Evolutionary conservation across 2,113 vertebrate species (phyloP).

Genomic region (Apaloderma vittatum): DNA sequence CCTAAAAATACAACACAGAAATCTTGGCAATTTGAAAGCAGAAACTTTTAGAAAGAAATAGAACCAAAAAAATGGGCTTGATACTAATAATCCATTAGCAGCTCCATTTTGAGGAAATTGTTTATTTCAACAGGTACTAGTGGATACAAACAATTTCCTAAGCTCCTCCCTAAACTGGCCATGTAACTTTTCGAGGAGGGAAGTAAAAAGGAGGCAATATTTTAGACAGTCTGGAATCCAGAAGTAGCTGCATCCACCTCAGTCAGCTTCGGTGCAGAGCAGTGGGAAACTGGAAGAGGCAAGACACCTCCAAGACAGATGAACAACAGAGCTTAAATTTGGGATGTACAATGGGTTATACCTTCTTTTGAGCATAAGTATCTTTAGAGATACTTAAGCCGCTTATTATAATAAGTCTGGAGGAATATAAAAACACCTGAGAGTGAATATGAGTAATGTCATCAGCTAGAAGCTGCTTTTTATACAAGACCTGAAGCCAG

Average conservation of each 20-base stretch:
- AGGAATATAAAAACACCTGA: background rate
- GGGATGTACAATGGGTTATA: no score
- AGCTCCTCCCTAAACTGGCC: background rate
- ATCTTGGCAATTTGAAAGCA: background rate
- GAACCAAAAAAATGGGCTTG: background rate
- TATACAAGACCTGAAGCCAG: background rate
- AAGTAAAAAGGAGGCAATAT: background rate
- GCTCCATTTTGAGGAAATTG: background rate
- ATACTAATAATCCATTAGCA: background rate
- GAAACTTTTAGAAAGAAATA: background rate
- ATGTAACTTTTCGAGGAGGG: background rate
- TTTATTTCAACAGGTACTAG: slow-evolving; percentile 39
- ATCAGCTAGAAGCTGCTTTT: background rate
- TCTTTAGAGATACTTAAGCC: background rate
- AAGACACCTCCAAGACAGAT: background rate
- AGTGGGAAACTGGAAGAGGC: background rate
- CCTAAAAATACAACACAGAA: background rate
- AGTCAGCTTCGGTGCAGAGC: background rate
- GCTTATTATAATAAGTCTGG: background rate
- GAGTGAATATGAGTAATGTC: background rate
- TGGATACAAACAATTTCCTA: background rate
- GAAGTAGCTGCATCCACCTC: background rate
- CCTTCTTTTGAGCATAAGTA: background rate
- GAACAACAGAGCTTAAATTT: background rate
- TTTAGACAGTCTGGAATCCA: background rate